phyloP scores from a whole-genome alignment of 2,888 invertebrate species.

The Cordilura impudica region DNA sequence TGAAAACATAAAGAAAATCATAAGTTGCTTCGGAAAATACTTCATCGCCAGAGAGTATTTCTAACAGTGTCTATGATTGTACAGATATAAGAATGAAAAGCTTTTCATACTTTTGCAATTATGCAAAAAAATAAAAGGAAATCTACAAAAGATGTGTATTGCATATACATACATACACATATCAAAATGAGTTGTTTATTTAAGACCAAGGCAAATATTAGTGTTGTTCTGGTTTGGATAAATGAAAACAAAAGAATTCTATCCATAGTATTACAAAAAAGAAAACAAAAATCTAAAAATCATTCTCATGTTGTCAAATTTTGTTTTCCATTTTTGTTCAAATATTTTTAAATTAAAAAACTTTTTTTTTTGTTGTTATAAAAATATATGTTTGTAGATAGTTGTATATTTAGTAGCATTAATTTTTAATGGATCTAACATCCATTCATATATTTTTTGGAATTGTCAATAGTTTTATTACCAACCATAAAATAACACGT shows the following conservation, averaged over 20 bases:
- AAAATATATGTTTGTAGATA: neutral
- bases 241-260: neutral
- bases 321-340: constrained; percentile 1
- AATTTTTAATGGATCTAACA: constrained; percentile 41
- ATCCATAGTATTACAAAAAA: neutral
- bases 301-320: neutral
- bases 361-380: neutral
- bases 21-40: no score
- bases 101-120: constrained; percentile 12
- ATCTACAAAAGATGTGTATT: neutral
- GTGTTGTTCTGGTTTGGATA: constrained; percentile 9
- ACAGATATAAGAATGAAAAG: no score
- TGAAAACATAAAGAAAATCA: no score
- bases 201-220: constrained; percentile 28
- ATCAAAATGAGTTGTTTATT: neutral
- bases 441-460: constrained; percentile 29
- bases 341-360: constrained; percentile 50
- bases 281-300: neutral
- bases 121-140: no score
- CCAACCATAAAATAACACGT: constrained; percentile 38
- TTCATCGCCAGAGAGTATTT: no score
- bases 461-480: constrained; percentile 43
- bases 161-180: neutral
- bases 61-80: no score
- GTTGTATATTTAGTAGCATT: constrained; percentile 16